These are phyloP conservation scores for Lysandra bellargus DNA, from an alignment of 2,888 invertebrate species.

Conservation along the genomic window DNA sequence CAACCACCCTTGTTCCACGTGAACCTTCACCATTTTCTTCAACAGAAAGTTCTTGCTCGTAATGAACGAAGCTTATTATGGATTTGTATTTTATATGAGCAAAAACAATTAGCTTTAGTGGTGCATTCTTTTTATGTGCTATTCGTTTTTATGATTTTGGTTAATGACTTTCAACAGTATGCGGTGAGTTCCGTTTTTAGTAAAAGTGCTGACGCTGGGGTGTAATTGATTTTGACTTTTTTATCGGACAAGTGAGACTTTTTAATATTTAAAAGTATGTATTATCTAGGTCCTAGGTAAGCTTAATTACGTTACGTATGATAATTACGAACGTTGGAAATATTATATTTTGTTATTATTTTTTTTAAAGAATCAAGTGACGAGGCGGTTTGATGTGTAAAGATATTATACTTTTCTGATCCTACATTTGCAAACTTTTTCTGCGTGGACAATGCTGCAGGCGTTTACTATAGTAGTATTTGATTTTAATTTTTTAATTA, in stretches of 20 bases:
- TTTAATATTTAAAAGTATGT: no score
- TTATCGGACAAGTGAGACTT: no score
- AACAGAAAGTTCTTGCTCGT: not conserved
- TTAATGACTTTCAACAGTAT: not conserved
- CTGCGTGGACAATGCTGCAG: not conserved
- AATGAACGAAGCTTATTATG: not conserved
- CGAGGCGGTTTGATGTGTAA: no score
- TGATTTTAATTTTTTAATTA: not conserved
- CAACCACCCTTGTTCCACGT: conserved; percentile 49
- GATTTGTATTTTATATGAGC: not conserved
- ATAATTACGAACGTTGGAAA: no score
- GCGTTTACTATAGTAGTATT: not conserved
- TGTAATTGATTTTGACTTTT: no score
- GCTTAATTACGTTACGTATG: no score
- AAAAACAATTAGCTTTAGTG: not conserved
- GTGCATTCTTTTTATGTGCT: not conserved
- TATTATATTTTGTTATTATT: no score
- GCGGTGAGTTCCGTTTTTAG: no score
- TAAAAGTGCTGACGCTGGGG: no score
- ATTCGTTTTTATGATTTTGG: not conserved
- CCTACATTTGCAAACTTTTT: not conserved
- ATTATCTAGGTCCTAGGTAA: no score
- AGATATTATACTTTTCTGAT: no score
- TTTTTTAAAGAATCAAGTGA: no score
- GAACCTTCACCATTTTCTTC: conserved; percentile 44